phyloP scores from a whole-genome alignment of 2,888 invertebrate genomes.

The Euplexia lucipara region DNA sequence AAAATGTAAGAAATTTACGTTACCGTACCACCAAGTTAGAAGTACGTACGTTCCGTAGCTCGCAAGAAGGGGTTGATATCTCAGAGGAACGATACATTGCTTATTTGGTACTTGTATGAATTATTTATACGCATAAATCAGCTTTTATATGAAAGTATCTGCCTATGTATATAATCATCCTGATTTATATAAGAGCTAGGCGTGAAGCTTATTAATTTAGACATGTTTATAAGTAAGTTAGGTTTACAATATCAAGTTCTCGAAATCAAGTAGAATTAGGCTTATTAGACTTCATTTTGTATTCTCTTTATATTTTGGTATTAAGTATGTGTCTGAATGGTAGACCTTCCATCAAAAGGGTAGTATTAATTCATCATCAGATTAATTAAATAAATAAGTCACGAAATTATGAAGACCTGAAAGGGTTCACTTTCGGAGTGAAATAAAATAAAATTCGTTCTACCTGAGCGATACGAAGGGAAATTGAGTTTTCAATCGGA shows the following conservation, averaged over 20 bases:
- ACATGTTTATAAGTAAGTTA: background rate
- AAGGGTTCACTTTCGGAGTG: constrained; percentile 53
- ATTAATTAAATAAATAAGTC: constrained; percentile 41
- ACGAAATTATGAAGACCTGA: constrained; percentile 53
- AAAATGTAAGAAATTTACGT: background rate
- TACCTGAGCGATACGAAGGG: constrained; percentile 68
- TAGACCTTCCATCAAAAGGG: constrained; percentile 48
- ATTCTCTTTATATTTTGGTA: constrained; percentile 21
- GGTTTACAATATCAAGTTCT: background rate
- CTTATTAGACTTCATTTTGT: constrained; percentile 1
- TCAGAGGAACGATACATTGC: constrained; percentile 56
- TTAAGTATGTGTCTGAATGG: too few relatives aligned
- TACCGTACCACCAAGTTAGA: constrained; percentile 3
- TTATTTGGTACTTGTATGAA: constrained; percentile 51
- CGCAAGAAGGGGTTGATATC: constrained; percentile 43
- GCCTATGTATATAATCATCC: constrained; percentile 22
- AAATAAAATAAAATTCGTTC: constrained; percentile 62
- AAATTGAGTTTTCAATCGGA: constrained; percentile 79
- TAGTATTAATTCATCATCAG: constrained; percentile 51
- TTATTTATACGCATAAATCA: constrained; percentile 56
- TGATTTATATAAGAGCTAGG: constrained; percentile 22
- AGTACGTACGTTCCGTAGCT: background rate
- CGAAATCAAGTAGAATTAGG: background rate
- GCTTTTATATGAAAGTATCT: constrained; percentile 18
- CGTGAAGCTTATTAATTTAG: background rate